Percentiles rank a stretch among this genome's conserved stretches.
Evolutionary conservation across 2,113 vertebrate species (phyloP).

Genomic region (Bothrops jararaca): DNA sequence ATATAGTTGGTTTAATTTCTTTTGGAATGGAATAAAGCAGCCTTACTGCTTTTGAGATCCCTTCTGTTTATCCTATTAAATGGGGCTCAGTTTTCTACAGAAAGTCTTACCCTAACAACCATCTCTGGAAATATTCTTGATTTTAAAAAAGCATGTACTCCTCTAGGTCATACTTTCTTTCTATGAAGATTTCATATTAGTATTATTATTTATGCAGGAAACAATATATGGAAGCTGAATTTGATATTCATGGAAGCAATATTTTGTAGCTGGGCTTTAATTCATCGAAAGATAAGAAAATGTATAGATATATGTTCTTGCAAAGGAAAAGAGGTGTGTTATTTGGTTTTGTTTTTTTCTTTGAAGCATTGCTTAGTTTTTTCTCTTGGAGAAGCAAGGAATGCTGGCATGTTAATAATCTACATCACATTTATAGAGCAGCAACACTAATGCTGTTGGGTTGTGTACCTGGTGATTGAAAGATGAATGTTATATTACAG

Average conservation of each 20-base stretch:
- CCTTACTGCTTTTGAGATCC: not conserved
- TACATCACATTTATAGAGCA: not conserved
- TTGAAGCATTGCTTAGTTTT: not conserved
- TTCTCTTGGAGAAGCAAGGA: not conserved
- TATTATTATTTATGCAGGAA: constrained; percentile 2
- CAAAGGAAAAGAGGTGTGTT: not conserved
- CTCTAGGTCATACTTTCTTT: not conserved
- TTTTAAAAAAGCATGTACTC: not conserved
- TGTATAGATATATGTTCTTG: not conserved
- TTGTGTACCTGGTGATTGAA: not conserved
- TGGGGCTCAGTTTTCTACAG: not conserved
- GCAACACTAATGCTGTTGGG: not conserved
- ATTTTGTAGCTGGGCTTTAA: not conserved
- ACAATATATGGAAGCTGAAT: not conserved
- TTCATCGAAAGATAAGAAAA: not conserved
- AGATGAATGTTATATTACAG: not conserved
- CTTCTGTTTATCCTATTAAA: not conserved
- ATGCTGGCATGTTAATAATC: not conserved
- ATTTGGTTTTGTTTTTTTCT: not conserved
- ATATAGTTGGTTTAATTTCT: not conserved
- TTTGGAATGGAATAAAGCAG: not conserved
- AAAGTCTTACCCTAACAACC: not conserved
- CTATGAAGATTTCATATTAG: not conserved
- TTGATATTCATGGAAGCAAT: not conserved
- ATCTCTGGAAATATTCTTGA: not conserved